These are phyloP conservation scores for Muscicapa adusta DNA, from an alignment of 2,113 vertebrate species.

Conservation along the genomic window DNA sequence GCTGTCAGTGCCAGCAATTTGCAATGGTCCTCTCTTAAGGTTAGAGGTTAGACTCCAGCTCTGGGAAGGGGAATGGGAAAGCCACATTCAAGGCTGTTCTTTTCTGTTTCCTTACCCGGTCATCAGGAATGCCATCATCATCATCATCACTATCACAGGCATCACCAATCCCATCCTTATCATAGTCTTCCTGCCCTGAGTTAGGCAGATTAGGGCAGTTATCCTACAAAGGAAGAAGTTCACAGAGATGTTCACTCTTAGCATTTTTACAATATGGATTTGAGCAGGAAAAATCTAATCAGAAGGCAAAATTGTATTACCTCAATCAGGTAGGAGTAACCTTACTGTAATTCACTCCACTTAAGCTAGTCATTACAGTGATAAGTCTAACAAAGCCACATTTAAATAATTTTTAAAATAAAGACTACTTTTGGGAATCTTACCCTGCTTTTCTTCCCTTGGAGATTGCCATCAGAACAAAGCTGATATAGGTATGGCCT, in stretches of 20 bases:
- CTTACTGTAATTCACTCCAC: not conserved
- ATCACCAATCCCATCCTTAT: slow-evolving; percentile 94
- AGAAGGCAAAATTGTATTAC: not conserved
- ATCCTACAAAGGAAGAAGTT: slow-evolving; percentile 76
- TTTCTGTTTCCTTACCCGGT: slow-evolving; percentile 79
- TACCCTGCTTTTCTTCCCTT: not conserved
- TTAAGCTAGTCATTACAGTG: not conserved
- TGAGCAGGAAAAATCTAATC: not conserved
- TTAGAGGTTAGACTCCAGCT: not conserved
- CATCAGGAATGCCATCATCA: slow-evolving; percentile 92
- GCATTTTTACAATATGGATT: not conserved
- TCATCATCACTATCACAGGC: slow-evolving; percentile 96
- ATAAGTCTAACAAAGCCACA: not conserved
- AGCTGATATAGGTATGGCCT: not conserved
- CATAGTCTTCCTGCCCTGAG: slow-evolving; percentile 97
- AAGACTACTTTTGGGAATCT: not conserved
- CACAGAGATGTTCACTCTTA: not conserved
- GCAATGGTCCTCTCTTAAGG: not conserved
- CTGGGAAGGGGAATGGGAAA: not conserved
- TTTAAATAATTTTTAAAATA: not conserved
- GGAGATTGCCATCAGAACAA: not conserved
- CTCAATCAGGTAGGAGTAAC: not conserved
- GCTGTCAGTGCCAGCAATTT: not conserved
- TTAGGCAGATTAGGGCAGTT: slow-evolving; percentile 96
- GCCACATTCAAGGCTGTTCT: not conserved